Evolutionary conservation across 2,888 invertebrate genomes (phyloP).

Genomic region (Bugula neritina): DNA sequence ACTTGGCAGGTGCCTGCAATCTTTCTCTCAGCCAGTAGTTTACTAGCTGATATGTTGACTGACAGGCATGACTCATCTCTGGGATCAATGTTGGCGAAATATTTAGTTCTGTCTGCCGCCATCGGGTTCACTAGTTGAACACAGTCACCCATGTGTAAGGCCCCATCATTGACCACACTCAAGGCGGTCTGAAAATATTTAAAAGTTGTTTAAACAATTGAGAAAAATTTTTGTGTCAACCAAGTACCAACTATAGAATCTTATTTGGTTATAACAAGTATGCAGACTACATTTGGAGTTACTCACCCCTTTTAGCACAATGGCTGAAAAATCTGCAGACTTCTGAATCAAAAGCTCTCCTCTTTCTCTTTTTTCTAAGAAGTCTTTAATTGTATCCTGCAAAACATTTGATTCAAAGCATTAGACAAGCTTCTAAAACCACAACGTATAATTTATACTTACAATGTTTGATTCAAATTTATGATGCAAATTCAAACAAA

Average conservation of each 20-base stretch:
- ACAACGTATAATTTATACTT: no score
- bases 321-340: slow-evolving; percentile 37
- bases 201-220: no score
- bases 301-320: slow-evolving; percentile 36
- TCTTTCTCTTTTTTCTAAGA: slow-evolving; percentile 43
- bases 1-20: slow-evolving; percentile 36
- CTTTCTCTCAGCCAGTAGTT: slow-evolving; percentile 34
- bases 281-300: no score
- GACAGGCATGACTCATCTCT: slow-evolving; percentile 39
- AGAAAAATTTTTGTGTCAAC: no score
- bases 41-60: slow-evolving; percentile 35
- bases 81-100: slow-evolving; percentile 37
- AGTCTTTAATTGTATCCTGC: slow-evolving; percentile 51
- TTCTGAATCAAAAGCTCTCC: slow-evolving; percentile 49
- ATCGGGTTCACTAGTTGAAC: slow-evolving; percentile 42
- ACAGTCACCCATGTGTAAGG: slow-evolving; percentile 47
- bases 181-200: slow-evolving; percentile 29
- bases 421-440: no score
- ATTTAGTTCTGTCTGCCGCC: slow-evolving; percentile 36
- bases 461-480: no score
- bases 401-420: no score
- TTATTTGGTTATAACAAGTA: no score
- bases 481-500: no score
- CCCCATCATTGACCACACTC: slow-evolving; percentile 44
- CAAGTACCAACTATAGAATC: no score